Conservation (phyloP, 2,113 vertebrate species). For the Telmatochromis brachygnathus region DNA sequence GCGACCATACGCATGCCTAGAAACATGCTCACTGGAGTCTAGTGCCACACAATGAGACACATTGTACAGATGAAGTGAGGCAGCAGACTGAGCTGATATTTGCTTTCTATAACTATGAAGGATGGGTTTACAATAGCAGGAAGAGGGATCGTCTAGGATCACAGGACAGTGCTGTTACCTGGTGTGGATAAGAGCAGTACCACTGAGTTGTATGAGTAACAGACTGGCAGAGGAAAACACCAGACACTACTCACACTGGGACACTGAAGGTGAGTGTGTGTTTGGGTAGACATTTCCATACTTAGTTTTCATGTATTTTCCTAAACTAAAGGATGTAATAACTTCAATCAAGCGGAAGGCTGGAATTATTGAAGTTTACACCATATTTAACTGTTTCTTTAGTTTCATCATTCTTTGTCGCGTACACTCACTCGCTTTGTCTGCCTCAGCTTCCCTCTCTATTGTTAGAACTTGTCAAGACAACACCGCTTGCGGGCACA, state of each 20-base stretch:
- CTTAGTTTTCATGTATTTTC: background rate
- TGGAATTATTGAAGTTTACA: background rate
- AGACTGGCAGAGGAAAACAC: background rate
- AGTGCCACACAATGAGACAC: background rate
- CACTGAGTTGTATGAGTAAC: background rate
- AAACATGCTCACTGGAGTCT: background rate
- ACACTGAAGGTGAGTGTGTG: conserved; percentile 6
- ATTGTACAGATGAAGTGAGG: background rate
- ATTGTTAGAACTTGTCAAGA: conserved; percentile 21
- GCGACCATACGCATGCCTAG: background rate
- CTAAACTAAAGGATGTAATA: background rate
- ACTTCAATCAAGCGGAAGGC: background rate
- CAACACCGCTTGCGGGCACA: conserved; percentile 25
- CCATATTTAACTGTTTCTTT: background rate
- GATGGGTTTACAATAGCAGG: background rate
- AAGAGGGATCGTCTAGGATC: background rate
- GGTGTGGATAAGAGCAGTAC: background rate
- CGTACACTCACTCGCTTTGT: background rate
- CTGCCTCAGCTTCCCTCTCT: background rate
- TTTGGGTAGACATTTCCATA: background rate
- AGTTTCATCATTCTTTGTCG: background rate
- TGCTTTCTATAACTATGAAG: background rate
- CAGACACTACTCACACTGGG: background rate
- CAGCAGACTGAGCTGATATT: conserved; percentile 1
- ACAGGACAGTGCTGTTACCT: background rate